Evolutionary conservation across 2,797 vertebrate species (phyloP).

Genomic region (Ammospiza maritima): DNA sequence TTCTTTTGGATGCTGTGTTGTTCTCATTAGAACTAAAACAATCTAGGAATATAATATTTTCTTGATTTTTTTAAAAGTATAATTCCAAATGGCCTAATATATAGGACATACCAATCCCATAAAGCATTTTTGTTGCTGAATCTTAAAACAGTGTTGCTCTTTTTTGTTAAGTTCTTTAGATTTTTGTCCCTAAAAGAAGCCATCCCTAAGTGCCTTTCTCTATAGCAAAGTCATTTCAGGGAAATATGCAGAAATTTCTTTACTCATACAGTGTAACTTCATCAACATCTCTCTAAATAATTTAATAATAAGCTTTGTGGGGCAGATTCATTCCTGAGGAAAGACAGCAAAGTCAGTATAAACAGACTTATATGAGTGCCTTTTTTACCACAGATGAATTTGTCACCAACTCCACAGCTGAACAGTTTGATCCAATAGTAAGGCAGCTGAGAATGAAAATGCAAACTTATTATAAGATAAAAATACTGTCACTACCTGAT

Average conservation of each 20-base stretch:
- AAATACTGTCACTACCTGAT: neutral
- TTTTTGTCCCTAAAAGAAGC: neutral
- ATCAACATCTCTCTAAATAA: neutral
- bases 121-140: neutral
- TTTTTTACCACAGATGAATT: neutral
- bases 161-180: neutral
- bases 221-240: neutral
- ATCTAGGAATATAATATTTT: neutral
- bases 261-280: neutral
- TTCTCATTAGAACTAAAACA: neutral
- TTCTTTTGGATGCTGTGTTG: neutral
- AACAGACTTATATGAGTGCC: neutral
- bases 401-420: neutral
- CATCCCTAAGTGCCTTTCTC: neutral
- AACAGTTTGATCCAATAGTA: neutral
- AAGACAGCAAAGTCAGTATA: neutral
- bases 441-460: neutral
- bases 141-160: neutral
- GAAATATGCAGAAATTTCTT: neutral
- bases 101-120: neutral
- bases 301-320: neutral
- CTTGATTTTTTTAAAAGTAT: neutral
- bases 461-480: neutral
- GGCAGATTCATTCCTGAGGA: neutral
- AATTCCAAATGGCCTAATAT: neutral